A percentile compares a stretch with the other conserved stretches of the same genome.
These are phyloP conservation scores for Bombus picipes DNA, from an alignment of 1,140 invertebrate genomes.

Conservation along the genomic window DNA sequence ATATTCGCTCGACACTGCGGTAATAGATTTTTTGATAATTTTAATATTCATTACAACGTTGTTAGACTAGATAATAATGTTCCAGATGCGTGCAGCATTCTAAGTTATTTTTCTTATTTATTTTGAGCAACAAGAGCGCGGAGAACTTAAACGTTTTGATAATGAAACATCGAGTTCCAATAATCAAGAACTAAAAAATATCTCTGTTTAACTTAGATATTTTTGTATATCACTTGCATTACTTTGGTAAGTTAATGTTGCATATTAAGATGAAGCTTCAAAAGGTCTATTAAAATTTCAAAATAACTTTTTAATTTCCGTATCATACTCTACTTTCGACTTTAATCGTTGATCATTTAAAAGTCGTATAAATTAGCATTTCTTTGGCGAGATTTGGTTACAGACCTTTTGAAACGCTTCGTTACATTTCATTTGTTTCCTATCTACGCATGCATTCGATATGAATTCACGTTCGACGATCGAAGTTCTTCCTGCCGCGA, in stretches of 20 bases:
- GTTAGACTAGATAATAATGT: slow-evolving; percentile 25
- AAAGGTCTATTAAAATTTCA: background rate
- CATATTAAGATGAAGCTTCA: slow-evolving; percentile 2
- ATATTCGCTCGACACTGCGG: background rate
- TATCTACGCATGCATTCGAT: slow-evolving; percentile 47
- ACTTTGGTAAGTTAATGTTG: slow-evolving; percentile 35
- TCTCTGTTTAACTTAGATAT: background rate
- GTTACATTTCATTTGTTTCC: slow-evolving; percentile 31
- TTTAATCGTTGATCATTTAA: background rate
- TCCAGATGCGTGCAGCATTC: background rate
- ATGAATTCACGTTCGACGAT: slow-evolving; percentile 26
- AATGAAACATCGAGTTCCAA: background rate
- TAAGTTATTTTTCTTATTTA: slow-evolving; percentile 16
- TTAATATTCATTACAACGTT: background rate
- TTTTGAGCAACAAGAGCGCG: background rate
- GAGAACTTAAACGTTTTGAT: background rate
- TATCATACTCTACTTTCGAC: background rate
- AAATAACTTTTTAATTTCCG: background rate
- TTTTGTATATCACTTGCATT: slow-evolving; percentile 26
- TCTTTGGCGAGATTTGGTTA: background rate
- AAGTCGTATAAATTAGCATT: background rate
- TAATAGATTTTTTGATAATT: background rate
- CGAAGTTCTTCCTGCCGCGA: background rate
- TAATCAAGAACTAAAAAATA: slow-evolving; percentile 9
- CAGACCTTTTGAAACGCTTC: slow-evolving; percentile 22